Evolutionary conservation across 2,113 vertebrate genomes (phyloP).

Genomic region (Australoheros scitulus): DNA sequence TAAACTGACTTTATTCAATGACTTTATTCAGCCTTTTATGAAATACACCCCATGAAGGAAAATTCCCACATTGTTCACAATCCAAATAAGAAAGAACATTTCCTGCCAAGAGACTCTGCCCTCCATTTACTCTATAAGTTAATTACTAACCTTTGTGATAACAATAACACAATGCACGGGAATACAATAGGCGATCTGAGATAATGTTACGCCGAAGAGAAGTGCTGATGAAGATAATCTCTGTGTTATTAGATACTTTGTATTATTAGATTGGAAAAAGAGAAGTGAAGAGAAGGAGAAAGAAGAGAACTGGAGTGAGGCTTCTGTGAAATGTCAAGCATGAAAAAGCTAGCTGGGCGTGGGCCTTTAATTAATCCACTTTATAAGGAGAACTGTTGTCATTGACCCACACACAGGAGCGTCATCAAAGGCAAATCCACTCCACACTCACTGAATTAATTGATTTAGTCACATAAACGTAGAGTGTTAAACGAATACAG

Average conservation of each 20-base stretch:
- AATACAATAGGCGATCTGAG: slow-evolving; percentile 34
- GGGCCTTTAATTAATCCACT: slow-evolving; percentile 52
- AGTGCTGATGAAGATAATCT: slow-evolving; percentile 31
- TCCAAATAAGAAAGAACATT: slow-evolving; percentile 28
- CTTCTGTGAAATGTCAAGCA: slow-evolving; percentile 60
- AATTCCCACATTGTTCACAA: background rate
- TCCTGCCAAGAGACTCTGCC: slow-evolving; percentile 6
- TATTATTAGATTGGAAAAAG: slow-evolving; percentile 25
- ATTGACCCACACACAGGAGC: slow-evolving; percentile 40
- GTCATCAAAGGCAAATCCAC: slow-evolving; percentile 26
- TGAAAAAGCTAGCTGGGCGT: slow-evolving; percentile 28
- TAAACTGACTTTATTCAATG: background rate
- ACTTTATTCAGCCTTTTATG: background rate
- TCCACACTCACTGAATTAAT: slow-evolving; percentile 26
- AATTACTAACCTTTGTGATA: slow-evolving; percentile 43
- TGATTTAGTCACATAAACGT: slow-evolving; percentile 17
- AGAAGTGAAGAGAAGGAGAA: background rate
- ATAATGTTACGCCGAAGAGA: slow-evolving; percentile 7
- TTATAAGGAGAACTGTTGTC: slow-evolving; percentile 26
- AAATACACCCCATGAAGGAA: slow-evolving; percentile 1
- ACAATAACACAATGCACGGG: slow-evolving; percentile 30
- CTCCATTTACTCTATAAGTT: slow-evolving; percentile 20
- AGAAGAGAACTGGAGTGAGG: background rate
- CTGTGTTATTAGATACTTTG: slow-evolving; percentile 5
- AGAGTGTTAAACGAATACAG: slow-evolving; percentile 1